Base-by-base conservation (phyloP, 2,888 invertebrate species). In the Branchellion lobata region DNA sequence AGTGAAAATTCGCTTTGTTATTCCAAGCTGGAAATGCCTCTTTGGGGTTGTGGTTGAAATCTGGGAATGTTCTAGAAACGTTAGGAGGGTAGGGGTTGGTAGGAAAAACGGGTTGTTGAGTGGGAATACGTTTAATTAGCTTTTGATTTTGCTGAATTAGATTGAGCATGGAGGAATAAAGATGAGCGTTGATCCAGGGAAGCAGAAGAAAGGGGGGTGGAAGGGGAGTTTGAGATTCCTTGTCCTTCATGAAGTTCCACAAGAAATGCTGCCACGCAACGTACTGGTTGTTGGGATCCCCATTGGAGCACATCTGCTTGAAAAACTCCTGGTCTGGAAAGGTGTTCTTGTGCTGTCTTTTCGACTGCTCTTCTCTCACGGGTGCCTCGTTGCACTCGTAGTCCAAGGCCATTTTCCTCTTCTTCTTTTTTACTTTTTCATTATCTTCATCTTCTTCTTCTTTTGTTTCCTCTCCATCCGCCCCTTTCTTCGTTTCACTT, bases 171-270 rank as follows among this genome's bases (percentile, higher is more conserved):
- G n/a, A 27, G n/a, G n/a, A 27, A 21, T 27, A 65, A 21, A 65
- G 29, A 8, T 29, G n/a, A 29, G 65, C 65, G 21, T 65, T 65
- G 24, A 65, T 65, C 65, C 65, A 65, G 65, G 65, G 65, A 21
- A 65, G 65, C 5, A 65, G 29, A 29, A 65, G 65, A 21, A 65
- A 65, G n/a, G 65, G 65, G 3, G 29, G 65, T 11, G 65, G 65
- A 21, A 65, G 29, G 8, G n/a, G 8, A 8, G 40, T 14, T 40
- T 40, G 40, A 40, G 8, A 8, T 14, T 40, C 40, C 14, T 40
- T 40, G 40, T 40, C 40, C 40, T 40, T 40, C 40, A 65, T 5
- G n/a, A 65, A 65, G 65, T 65, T 65, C 24, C 24, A 29, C n/a
- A 65, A 8, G n/a, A 65, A 65, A 21, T 29, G 65, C 24, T 27